Conservation (phyloP, 2,888 invertebrate species). For the Eilema caniola region DNA sequence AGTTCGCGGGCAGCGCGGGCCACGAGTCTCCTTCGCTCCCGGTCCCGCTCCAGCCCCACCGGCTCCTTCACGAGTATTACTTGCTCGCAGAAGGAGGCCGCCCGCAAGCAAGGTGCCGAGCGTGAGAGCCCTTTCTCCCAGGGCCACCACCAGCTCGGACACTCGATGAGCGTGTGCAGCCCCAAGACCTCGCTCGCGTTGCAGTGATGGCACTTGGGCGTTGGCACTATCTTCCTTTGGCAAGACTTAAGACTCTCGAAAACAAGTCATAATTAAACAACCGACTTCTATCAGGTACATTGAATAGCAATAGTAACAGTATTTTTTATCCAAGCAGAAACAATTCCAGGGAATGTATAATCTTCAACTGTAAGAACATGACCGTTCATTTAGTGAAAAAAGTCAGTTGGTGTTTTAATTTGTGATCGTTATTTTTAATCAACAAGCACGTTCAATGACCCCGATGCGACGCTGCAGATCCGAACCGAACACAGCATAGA, state of each 20-base stretch:
- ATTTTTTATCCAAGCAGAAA: neutral
- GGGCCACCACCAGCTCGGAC: too few species aligned
- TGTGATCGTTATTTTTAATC: conserved; percentile 68
- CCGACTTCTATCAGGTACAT: neutral
- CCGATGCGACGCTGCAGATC: conserved; percentile 60
- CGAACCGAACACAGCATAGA: conserved; percentile 58
- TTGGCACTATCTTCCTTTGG: too few species aligned
- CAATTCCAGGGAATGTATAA: conserved; percentile 15
- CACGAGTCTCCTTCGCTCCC: too few species aligned
- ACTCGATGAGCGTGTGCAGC: too few species aligned
- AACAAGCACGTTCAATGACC: conserved; percentile 65
- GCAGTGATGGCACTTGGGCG: too few species aligned
- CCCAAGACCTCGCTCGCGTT: too few species aligned
- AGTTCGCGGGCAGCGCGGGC: too few species aligned
- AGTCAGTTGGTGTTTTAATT: conserved; percentile 55
- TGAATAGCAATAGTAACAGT: neutral
- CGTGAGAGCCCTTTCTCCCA: too few species aligned
- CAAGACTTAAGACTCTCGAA: neutral
- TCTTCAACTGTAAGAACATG: conserved; percentile 14
- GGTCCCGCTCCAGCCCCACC: too few species aligned
- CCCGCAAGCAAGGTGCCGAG: too few species aligned
- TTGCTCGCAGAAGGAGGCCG: too few species aligned
- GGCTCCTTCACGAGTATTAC: too few species aligned
- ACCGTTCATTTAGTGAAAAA: conserved; percentile 55
- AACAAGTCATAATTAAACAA: neutral